These are phyloP conservation scores for Heliconius nattereri DNA, from an alignment of 1,140 invertebrate species.

Conservation along the genomic window DNA sequence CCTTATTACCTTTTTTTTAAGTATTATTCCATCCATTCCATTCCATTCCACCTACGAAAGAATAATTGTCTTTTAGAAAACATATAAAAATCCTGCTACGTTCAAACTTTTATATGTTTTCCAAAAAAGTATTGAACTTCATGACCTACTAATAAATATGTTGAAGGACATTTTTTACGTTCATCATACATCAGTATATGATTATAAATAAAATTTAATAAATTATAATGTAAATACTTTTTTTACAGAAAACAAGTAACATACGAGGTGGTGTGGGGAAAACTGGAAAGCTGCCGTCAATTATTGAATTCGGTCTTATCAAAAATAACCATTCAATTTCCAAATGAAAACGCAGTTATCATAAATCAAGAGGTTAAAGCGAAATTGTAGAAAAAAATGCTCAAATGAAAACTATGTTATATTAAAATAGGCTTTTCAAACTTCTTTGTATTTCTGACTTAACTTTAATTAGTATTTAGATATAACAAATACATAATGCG, in stretches of 20 bases:
- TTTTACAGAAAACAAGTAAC: slow-evolving; percentile 54
- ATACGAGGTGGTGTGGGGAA: slow-evolving; percentile 49
- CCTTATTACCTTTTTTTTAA: too few relatives aligned
- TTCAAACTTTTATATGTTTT: too few relatives aligned
- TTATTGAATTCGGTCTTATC: slow-evolving; percentile 58
- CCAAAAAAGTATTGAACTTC: too few relatives aligned
- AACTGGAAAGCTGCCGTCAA: slow-evolving; percentile 44
- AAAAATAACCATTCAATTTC: slow-evolving; percentile 47
- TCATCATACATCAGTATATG: neutral
- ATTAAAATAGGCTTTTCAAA: neutral
- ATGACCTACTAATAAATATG: too few relatives aligned
- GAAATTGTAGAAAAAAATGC: slow-evolving; percentile 31
- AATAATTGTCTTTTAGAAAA: too few relatives aligned
- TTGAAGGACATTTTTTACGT: neutral
- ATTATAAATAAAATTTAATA: neutral
- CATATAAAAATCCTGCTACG: too few relatives aligned
- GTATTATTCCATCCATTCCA: too few relatives aligned
- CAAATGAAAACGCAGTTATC: slow-evolving; percentile 55
- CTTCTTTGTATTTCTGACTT: too few relatives aligned
- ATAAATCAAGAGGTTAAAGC: slow-evolving; percentile 34
- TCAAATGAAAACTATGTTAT: neutral
- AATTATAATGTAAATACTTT: neutral
- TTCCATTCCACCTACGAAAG: too few relatives aligned
- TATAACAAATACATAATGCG: too few relatives aligned
- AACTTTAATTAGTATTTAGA: too few relatives aligned